Percentiles rank a stretch among this genome's conserved stretches.
These are phyloP conservation scores for Aspidiotus rigidus DNA, from an alignment of 2,888 invertebrate species.

Conservation along the genomic window DNA sequence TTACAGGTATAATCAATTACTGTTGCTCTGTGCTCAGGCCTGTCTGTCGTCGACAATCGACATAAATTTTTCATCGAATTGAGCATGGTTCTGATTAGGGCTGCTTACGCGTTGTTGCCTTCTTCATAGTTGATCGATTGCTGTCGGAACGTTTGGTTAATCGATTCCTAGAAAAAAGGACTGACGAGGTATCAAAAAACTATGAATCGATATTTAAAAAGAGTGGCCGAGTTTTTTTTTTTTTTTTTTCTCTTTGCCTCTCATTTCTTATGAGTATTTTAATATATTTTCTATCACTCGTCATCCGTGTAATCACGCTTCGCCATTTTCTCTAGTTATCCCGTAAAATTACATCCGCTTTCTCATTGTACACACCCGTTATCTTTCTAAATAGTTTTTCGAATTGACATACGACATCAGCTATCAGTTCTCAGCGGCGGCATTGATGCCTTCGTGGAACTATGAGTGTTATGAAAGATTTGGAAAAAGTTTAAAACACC, in stretches of 20 bases:
- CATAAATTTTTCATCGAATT: constrained; percentile 6
- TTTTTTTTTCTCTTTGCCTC: not conserved
- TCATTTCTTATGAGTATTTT: constrained; percentile 3
- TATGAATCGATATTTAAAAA: constrained; percentile 6
- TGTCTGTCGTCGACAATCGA: not conserved
- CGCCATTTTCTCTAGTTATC: constrained; percentile 32
- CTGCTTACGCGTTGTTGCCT: constrained; percentile 6
- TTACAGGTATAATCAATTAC: too few relatives aligned
- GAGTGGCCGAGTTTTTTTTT: not conserved
- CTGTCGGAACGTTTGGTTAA: constrained; percentile 1
- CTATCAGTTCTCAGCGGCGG: too few relatives aligned
- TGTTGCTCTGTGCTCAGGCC: not conserved
- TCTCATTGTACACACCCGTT: constrained; percentile 5
- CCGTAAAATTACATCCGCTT: constrained; percentile 33
- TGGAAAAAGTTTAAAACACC: too few relatives aligned
- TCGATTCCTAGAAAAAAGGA: constrained; percentile 8
- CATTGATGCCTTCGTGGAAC: too few relatives aligned
- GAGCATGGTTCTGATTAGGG: not conserved
- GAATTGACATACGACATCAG: too few relatives aligned
- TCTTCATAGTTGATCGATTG: constrained; percentile 30
- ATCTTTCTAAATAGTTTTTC: not conserved
- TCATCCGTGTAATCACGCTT: constrained; percentile 31
- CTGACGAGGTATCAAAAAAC: constrained; percentile 1
- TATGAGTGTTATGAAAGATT: too few relatives aligned
- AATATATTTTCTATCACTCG: not conserved